Percentiles rank a stretch among this genome's conserved stretches.
Evolutionary conservation across 1,140 invertebrate genomes (phyloP).

Genomic region (Rhagoletis pomonella): DNA sequence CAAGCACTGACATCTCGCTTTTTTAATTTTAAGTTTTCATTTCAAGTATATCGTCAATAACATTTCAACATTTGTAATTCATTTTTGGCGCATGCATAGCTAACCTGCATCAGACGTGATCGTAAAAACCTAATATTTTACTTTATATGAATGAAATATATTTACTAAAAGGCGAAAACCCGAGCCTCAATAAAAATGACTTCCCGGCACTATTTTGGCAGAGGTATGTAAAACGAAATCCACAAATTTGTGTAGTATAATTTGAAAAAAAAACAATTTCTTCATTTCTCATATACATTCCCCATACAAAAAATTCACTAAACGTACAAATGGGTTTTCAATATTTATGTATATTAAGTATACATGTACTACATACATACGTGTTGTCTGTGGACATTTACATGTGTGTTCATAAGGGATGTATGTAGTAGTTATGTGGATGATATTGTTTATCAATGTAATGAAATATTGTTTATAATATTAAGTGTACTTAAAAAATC

Average conservation of each 20-base stretch:
- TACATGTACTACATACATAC: too few species aligned
- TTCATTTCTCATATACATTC: not conserved
- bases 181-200: conserved; percentile 64
- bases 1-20: too few species aligned
- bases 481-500: not conserved
- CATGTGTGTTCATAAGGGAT: not conserved
- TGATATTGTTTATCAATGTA: too few species aligned
- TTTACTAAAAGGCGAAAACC: conserved; percentile 6
- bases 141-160: not conserved
- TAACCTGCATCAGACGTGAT: not conserved
- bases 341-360: too few species aligned
- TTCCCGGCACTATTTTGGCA: conserved; percentile 74
- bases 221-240: conserved; percentile 71
- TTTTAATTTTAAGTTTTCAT: too few species aligned
- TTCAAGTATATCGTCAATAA: too few species aligned
- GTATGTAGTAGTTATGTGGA: too few species aligned
- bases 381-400: not conserved
- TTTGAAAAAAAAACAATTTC: conserved; percentile 55
- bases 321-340: too few species aligned
- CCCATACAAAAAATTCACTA: too few species aligned
- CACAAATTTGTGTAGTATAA: conserved; percentile 55
- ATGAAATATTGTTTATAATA: too few species aligned
- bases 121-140: not conserved
- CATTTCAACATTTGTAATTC: not conserved
- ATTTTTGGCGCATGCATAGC: not conserved